phyloP scores from a whole-genome alignment of 2,888 invertebrate species.

The Lepetodrilus schrolli region DNA sequence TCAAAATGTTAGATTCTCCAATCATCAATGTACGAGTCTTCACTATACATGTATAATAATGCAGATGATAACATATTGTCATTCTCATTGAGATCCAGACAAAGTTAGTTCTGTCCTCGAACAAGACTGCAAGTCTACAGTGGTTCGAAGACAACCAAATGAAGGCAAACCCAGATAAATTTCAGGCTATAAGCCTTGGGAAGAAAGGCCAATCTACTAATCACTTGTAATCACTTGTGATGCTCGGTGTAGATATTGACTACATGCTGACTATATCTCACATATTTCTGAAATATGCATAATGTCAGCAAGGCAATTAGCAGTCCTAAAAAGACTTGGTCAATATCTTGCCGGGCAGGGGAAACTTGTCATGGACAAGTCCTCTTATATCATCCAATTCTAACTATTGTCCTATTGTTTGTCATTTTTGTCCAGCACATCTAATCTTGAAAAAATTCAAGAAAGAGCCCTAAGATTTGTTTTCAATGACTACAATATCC shows the following conservation, averaged over 20 bases:
- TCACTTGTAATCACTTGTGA: neutral
- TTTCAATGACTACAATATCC: neutral
- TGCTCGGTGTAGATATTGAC: neutral
- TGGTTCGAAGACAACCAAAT: neutral
- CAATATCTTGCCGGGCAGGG: neutral
- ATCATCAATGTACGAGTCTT: no score
- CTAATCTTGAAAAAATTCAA: no score
- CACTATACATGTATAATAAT: no score
- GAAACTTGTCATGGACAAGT: neutral
- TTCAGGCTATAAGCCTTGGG: neutral
- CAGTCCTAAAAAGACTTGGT: no score
- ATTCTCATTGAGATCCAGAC: no score
- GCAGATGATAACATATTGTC: no score
- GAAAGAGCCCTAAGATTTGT: no score
- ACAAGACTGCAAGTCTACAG: neutral
- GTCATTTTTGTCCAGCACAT: neutral
- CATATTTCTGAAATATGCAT: neutral
- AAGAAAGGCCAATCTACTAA: neutral
- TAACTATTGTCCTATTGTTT: neutral
- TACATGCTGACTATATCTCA: neutral
- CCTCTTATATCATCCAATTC: no score
- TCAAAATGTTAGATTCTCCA: no score
- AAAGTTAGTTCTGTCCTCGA: no score
- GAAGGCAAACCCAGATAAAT: neutral
- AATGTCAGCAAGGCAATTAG: neutral